Percentiles rank a stretch among this genome's conserved stretches.
Evolutionary conservation across 2,113 vertebrate genomes (phyloP).

Genomic region (Scolopax mira): DNA sequence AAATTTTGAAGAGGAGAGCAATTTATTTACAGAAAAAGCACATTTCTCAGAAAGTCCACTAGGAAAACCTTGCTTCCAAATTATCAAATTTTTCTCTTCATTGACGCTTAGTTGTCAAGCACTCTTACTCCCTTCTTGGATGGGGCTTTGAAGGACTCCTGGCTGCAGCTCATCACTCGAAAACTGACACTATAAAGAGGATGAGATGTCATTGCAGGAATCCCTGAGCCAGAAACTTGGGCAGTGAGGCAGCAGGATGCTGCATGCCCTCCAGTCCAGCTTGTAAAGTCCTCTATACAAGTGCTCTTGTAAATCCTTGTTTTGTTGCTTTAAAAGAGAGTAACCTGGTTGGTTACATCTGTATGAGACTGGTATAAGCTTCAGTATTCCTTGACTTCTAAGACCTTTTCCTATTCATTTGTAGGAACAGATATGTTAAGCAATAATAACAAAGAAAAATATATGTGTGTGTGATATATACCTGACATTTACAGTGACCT

Average conservation of each 20-base stretch:
- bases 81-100: not conserved
- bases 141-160: not conserved
- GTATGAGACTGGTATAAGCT: not conserved
- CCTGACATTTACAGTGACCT: conserved; percentile 33
- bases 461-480: not conserved
- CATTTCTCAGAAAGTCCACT: not conserved
- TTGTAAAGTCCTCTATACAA: not conserved
- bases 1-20: not conserved
- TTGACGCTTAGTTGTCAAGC: not conserved
- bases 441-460: not conserved
- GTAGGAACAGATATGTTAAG: conserved; percentile 5
- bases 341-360: not conserved
- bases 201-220: not conserved
- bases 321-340: not conserved
- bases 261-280: not conserved
- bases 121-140: not conserved
- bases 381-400: not conserved
- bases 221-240: not conserved
- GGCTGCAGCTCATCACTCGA: not conserved
- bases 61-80: not conserved
- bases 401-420: conserved; percentile 4
- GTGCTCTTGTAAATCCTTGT: not conserved
- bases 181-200: not conserved
- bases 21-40: not conserved
- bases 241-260: not conserved